Evolutionary conservation across 2,113 vertebrate genomes (phyloP), one percentile per base, ranked within the genome.

Genomic region (Pycnonotus jocosus): DNA sequence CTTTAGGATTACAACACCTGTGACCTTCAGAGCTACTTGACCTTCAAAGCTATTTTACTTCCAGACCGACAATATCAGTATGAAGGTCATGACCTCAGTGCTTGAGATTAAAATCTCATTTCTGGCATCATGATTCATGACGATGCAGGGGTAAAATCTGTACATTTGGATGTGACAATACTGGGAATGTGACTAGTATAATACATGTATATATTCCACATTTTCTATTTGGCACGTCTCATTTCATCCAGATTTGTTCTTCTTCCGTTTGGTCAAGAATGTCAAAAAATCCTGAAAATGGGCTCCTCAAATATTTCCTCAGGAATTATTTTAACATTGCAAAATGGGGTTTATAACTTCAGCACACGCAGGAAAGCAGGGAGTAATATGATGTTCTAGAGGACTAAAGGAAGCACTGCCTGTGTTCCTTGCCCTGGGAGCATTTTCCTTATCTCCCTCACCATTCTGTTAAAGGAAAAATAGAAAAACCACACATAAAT

Each of bases 101-200:
- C 5, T 72, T 58, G 20, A 68, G 71, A 80, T 80, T n/a, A 86
- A 62, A 90, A 72, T 50, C 10, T 27, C 22, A 16, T 86, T 94
- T 85, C 44, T 71, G 30, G 6, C 2, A 17, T 62, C 22, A 76
- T 37, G 11, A 62, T 2, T 6, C 1, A 37, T 58, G 57, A 68
- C 18, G 83, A 83, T 38, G 7, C 7, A 79, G 15, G 13, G 30
- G 2, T 60, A 66, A 88, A 82, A 64, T 54, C 15, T 68, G 54
- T 38, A 51, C 5, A 20, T 35, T 71, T 62, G 14, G 2, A 11
- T 42, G 7, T 72, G 16, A 28, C 24, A 68, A 54, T 85, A 48
- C 8, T 31, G n/a, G 27, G 7, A 74, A 85, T 27, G 22, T 0
- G 0, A 47, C 8, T 73, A 15, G 12, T 30, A 16, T n/a, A 61